These are phyloP conservation scores for Furnarius figulus DNA, from an alignment of 2,113 vertebrate genomes.

Conservation along the genomic window DNA sequence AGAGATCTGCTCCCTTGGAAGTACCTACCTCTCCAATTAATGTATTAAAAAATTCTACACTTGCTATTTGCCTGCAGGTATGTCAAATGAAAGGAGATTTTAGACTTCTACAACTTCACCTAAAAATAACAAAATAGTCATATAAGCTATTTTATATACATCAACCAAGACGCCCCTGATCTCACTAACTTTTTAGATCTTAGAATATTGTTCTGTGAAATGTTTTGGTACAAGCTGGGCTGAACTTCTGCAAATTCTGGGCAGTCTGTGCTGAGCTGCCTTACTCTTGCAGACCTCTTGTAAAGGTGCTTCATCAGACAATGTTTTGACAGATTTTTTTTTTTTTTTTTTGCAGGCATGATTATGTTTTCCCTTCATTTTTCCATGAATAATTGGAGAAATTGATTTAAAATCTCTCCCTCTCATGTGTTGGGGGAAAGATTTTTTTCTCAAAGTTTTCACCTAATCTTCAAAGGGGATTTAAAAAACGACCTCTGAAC, in stretches of 20 bases:
- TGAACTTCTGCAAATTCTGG: neutral
- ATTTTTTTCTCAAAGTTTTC: neutral
- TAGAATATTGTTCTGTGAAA: neutral
- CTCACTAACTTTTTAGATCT: neutral
- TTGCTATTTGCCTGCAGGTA: neutral
- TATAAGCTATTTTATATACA: neutral
- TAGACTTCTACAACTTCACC: neutral
- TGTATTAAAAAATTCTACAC: neutral
- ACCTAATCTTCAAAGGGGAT: neutral
- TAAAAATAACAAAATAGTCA: neutral
- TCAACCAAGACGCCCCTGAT: neutral
- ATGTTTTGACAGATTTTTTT: conserved; percentile 8
- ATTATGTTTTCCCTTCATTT: neutral
- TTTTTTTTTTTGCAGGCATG: neutral
- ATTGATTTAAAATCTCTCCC: neutral
- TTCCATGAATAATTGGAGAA: neutral
- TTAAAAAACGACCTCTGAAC: neutral
- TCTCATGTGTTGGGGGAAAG: neutral
- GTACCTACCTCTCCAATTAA: neutral
- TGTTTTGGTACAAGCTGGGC: neutral
- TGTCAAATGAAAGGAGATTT: neutral
- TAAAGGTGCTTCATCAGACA: neutral
- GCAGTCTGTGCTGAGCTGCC: neutral
- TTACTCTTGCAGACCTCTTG: neutral
- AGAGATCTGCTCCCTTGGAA: neutral